These are phyloP conservation scores for Mesodorylaimus sp. DNA, from an alignment of 2,888 invertebrate genomes.

Conservation along the genomic window DNA sequence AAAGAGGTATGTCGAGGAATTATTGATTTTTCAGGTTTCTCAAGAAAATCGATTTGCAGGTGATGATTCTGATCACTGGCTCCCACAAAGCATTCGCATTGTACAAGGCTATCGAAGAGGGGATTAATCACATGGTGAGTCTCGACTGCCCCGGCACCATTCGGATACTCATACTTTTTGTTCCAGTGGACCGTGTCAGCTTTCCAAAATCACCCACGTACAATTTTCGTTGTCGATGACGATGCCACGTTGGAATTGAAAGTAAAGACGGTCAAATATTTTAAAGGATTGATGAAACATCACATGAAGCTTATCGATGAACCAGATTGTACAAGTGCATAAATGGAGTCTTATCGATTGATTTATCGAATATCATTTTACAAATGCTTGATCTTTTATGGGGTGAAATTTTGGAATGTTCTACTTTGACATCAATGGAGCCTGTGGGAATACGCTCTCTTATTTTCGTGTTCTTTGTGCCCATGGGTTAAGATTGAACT, in stretches of 20 bases:
- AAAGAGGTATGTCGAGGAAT: too few relatives aligned
- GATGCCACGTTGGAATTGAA: slow-evolving; percentile 86
- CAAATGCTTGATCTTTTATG: too few relatives aligned
- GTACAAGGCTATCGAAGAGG: slow-evolving; percentile 92
- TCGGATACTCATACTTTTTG: background rate
- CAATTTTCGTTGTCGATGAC: slow-evolving; percentile 88
- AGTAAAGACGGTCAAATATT: slow-evolving; percentile 96
- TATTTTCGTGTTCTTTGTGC: too few relatives aligned
- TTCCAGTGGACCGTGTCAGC: slow-evolving; percentile 13
- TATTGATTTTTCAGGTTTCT: slow-evolving; percentile 36
- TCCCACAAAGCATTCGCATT: slow-evolving; percentile 86
- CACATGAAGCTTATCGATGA: slow-evolving; percentile 20
- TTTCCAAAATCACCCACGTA: slow-evolving; percentile 48
- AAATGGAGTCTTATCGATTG: too few relatives aligned
- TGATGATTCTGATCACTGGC: slow-evolving; percentile 91
- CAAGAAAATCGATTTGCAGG: slow-evolving; percentile 38
- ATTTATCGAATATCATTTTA: too few relatives aligned
- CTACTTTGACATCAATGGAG: too few relatives aligned
- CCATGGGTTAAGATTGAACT: too few relatives aligned
- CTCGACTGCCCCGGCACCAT: background rate
- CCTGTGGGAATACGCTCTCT: too few relatives aligned
- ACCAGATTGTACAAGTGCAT: background rate
- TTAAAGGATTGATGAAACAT: slow-evolving; percentile 45
- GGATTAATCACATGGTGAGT: slow-evolving; percentile 74
- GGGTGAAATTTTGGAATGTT: too few relatives aligned